Evolutionary conservation across 2,888 invertebrate genomes (phyloP).

Genomic region (Incurvaria masculella): DNA sequence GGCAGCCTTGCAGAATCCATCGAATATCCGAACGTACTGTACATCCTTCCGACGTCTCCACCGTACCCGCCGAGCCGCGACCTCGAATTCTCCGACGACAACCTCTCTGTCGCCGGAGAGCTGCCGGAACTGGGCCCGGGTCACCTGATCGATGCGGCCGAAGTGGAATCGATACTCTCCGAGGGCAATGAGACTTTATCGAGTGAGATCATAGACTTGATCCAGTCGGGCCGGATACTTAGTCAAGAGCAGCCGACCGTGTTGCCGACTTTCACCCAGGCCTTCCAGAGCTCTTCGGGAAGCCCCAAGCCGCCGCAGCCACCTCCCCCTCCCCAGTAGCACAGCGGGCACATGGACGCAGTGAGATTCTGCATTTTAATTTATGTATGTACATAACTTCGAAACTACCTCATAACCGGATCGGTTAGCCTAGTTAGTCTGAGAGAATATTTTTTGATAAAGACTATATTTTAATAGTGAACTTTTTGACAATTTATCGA

Average conservation of each 20-base stretch:
- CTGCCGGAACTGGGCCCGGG: constrained; percentile 26
- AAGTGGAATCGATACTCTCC: constrained; percentile 34
- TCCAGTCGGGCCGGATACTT: constrained; percentile 1
- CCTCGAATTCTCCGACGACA: constrained; percentile 26
- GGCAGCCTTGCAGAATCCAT: constrained; percentile 31
- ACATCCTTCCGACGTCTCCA: constrained; percentile 35
- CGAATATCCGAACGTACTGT: constrained; percentile 41
- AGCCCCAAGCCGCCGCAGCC: constrained; percentile 45
- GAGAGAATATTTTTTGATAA: constrained; percentile 12
- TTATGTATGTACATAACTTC: constrained; percentile 30
- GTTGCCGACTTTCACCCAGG: constrained; percentile 44
- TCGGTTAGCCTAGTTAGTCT: constrained; percentile 35
- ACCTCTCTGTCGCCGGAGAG: constrained; percentile 25
- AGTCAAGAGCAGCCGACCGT: constrained; percentile 30
- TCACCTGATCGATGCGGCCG: constrained; percentile 33
- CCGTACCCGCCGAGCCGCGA: constrained; percentile 25
- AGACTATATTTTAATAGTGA: neutral
- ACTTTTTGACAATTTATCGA: neutral
- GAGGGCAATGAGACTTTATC: constrained; percentile 44
- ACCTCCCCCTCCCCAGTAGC: constrained; percentile 34
- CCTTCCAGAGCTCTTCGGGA: constrained; percentile 40
- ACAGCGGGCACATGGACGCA: too few relatives aligned
- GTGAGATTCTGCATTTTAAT: constrained; percentile 41
- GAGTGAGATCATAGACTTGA: constrained; percentile 33
- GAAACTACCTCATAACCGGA: constrained; percentile 53